phyloP scores from a whole-genome alignment of 1,140 invertebrate genomes.

The Pogonomyrmex barbatus region DNA sequence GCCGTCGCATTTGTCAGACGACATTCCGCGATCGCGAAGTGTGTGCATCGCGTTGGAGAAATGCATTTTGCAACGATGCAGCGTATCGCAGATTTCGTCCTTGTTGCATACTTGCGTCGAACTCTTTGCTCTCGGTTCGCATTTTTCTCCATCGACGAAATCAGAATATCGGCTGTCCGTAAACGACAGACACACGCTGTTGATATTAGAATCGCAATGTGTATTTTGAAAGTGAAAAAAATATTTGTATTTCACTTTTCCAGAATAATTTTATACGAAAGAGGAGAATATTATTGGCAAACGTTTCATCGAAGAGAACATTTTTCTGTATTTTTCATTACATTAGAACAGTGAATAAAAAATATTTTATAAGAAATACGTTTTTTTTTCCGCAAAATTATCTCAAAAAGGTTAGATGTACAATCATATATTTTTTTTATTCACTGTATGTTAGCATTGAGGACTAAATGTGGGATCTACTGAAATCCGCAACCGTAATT shows the following conservation, averaged over 20 bases:
- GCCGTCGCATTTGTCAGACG: neutral
- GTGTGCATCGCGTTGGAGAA: neutral
- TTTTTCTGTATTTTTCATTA: neutral
- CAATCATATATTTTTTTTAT: neutral
- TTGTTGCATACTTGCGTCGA: neutral
- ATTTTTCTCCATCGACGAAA: neutral
- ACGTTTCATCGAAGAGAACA: neutral
- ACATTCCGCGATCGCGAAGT: neutral
- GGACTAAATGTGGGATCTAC: neutral
- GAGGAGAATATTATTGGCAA: neutral
- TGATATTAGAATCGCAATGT: neutral
- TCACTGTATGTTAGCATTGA: neutral
- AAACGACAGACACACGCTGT: neutral
- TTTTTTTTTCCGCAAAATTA: neutral
- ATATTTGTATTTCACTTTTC: neutral
- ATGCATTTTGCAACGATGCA: slow-evolving; percentile 13
- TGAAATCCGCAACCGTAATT: neutral
- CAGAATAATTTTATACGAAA: neutral
- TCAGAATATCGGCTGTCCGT: neutral
- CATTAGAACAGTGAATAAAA: slow-evolving; percentile 10
- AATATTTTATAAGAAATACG: neutral
- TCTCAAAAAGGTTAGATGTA: neutral
- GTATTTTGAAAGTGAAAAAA: slow-evolving; percentile 25
- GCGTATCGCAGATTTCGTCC: neutral
- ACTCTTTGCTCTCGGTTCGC: slow-evolving; percentile 2